These are phyloP conservation scores for Metacarcinus magister DNA, from an alignment of 2,888 invertebrate species.

Conservation along the genomic window DNA sequence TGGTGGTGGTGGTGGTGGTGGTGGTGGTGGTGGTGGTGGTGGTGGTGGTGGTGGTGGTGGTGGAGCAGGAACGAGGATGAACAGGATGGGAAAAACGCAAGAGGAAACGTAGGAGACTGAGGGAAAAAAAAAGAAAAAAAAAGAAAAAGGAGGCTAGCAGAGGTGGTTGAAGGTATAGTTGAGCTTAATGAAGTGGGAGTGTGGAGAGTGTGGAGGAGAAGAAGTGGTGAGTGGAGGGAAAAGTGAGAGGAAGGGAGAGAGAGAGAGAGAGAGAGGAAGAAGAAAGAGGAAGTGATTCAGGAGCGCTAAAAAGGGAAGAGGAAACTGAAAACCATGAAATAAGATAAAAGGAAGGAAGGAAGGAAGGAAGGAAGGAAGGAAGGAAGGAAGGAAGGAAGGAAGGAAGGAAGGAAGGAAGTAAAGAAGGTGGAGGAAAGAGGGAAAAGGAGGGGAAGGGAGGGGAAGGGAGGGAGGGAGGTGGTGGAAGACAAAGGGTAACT, in stretches of 20 bases:
- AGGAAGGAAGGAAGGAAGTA: background rate
- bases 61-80: background rate
- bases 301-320: background rate
- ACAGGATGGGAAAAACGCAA: background rate
- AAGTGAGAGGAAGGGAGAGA: background rate
- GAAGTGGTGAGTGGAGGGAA: background rate
- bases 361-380: background rate
- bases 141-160: background rate
- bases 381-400: background rate
- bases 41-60: background rate
- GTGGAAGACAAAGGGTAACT: background rate
- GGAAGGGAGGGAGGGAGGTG: background rate
- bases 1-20: background rate
- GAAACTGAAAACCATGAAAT: background rate
- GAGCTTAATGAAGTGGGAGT: background rate
- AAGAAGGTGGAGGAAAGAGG: background rate
- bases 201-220: background rate
- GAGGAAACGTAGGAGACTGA: background rate
- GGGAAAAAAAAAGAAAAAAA: background rate
- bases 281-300: background rate
- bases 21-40: background rate
- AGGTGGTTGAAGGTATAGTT: background rate
- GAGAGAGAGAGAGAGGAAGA: background rate
- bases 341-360: constrained; percentile 20
- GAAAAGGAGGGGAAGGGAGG: background rate